phyloP scores from a whole-genome alignment of 23 tunicate genomes.

The Styela clava region DNA sequence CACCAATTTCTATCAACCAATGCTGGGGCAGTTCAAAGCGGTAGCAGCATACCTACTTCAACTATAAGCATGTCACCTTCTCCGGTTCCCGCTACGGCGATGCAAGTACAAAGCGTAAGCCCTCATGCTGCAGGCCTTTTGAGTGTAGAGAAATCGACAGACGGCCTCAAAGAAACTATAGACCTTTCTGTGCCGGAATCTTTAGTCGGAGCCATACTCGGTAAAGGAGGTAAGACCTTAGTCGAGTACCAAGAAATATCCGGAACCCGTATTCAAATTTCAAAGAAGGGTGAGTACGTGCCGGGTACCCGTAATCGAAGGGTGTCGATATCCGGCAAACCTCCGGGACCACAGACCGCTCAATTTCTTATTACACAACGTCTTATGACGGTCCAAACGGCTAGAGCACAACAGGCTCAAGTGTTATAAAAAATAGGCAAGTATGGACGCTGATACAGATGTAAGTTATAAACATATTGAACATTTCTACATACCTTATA shows the following conservation, averaged over 20 bases:
- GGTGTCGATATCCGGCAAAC: constrained; percentile 84
- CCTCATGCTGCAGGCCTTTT: constrained; percentile 45
- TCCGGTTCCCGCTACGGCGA: constrained; percentile 41
- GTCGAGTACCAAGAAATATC: constrained; percentile 86
- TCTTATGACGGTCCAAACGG: constrained; percentile 59
- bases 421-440: constrained; percentile 41
- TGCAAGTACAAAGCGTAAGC: neutral
- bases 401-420: constrained; percentile 79
- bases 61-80: constrained; percentile 39
- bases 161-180: constrained; percentile 70
- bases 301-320: constrained; percentile 81
- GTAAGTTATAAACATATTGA: too few species aligned
- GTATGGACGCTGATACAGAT: too few species aligned
- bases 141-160: constrained; percentile 65
- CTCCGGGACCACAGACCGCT: constrained; percentile 77
- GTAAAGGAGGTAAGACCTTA: constrained; percentile 83
- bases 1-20: constrained; percentile 40
- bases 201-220: constrained; percentile 82
- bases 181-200: constrained; percentile 85
- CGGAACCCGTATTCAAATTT: constrained; percentile 83
- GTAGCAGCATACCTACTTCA: constrained; percentile 39
- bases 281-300: constrained; percentile 89
- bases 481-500: too few species aligned
- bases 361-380: constrained; percentile 68
- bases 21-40: constrained; percentile 27